A percentile compares a stretch with the other conserved stretches of the same genome.
These are phyloP conservation scores for Macrobrachium rosenbergii DNA, from an alignment of 1,140 invertebrate species.

Conservation along the genomic window DNA sequence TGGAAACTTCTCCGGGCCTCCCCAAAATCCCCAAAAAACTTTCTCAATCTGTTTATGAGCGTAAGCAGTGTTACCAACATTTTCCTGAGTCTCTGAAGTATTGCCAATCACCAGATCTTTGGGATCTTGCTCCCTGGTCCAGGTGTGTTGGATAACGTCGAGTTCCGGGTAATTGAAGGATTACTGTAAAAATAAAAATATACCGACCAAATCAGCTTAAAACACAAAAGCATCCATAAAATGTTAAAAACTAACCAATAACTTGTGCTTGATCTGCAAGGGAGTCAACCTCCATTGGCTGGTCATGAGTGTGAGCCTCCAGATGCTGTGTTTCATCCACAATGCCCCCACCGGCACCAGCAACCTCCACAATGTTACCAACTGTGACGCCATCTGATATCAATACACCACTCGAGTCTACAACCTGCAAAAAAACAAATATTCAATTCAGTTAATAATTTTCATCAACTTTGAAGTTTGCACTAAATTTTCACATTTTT, in stretches of 20 bases:
- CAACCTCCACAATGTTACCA: slow-evolving; percentile 64
- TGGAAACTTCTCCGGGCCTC: too few species aligned
- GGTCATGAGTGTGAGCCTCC: slow-evolving; percentile 40
- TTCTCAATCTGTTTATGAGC: too few species aligned
- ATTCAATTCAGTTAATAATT: not conserved
- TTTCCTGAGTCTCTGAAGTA: too few species aligned
- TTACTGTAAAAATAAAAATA: too few species aligned
- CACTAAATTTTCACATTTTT: too few species aligned
- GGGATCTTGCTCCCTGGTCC: too few species aligned
- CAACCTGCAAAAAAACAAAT: slow-evolving; percentile 40
- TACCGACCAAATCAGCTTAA: not conserved
- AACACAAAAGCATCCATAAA: not conserved
- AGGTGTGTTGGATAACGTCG: too few species aligned
- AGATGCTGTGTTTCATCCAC: slow-evolving; percentile 39
- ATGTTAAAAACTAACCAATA: slow-evolving; percentile 64
- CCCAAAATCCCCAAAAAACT: too few species aligned
- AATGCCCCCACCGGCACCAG: slow-evolving; percentile 38
- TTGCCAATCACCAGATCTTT: too few species aligned
- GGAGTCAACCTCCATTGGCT: slow-evolving; percentile 64
- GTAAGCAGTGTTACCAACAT: too few species aligned
- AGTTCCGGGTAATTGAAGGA: too few species aligned
- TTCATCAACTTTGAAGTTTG: not conserved
- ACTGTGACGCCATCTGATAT: slow-evolving; percentile 63
- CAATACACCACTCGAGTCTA: slow-evolving; percentile 58
- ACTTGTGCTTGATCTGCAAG: slow-evolving; percentile 52